Conservation (phyloP, 2,113 vertebrate genomes). For the Vulpes lagopus region DNA sequence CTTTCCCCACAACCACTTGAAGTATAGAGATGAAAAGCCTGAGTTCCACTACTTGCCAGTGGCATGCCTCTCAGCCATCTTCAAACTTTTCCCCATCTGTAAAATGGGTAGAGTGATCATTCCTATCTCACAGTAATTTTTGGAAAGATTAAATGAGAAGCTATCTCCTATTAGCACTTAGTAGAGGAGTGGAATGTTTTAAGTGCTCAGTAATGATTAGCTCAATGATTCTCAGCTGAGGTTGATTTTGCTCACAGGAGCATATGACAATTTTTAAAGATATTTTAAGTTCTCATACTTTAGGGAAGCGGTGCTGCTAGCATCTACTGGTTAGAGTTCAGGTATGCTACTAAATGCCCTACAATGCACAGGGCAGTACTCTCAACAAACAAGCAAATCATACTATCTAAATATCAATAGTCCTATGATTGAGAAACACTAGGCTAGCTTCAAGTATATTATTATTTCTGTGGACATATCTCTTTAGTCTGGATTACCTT, state of each 20-base stretch:
- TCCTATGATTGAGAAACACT: neutral
- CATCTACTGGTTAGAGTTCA: neutral
- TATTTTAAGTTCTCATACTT: neutral
- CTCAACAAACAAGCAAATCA: neutral
- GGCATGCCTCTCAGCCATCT: neutral
- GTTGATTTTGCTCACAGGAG: neutral
- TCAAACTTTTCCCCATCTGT: neutral
- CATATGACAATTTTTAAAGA: neutral
- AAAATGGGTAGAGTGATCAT: neutral
- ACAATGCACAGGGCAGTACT: neutral
- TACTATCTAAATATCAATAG: neutral
- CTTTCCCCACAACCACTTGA: neutral
- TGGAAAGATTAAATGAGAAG: neutral
- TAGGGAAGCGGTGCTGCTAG: neutral
- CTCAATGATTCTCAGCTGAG: neutral
- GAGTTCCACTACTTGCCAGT: neutral
- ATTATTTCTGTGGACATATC: neutral
- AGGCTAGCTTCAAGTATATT: neutral
- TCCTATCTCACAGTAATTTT: neutral
- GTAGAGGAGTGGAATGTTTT: neutral
- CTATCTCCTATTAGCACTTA: neutral
- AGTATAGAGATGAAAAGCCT: neutral
- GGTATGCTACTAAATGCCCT: neutral
- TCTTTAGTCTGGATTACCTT: conserved; percentile 12
- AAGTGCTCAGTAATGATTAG: neutral